Base-by-base conservation (phyloP, 2,113 vertebrate genomes). In the Aphyosemion australe region DNA sequence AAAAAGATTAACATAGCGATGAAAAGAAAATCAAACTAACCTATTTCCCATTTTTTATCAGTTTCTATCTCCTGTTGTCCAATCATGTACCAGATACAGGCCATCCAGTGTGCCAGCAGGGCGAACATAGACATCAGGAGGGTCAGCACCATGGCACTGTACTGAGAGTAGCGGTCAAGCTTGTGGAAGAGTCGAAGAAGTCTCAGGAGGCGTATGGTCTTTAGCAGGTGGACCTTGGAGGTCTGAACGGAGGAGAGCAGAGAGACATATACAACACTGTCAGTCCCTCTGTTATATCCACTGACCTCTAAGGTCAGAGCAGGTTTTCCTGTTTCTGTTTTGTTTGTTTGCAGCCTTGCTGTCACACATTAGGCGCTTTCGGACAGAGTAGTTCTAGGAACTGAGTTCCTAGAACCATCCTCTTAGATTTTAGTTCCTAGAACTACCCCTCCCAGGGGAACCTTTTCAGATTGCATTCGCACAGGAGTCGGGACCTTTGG, bases 101-200 rank as follows among this genome's bases (percentile, higher is more conserved):
- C 95, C 95, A 97, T 94, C 95, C 95, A 97, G 88, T 97, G 95
- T 0, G 95, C 95, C 72, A 97, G 91, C 74, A 97, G 92, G 1
- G 94, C 95, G 0, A 97, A 97, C 92, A 95, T 93, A 70, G 94
- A 96, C 95, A 95, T 97, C n/a, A 97, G 93, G 19, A 97, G 89
- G 0, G 95, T 96, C 18, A 97, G 93, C 73, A 97, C 95, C 94
- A 96, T 93, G 74, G 95, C 93, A 1, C 95, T 96, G 92, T 97
- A 95, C 89, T 97, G 95, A 1, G 95, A 97, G 90, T 96, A 96
- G 8, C 95, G 93, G 65, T 97, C 95, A 83, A 97, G 87, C 84
- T 95, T 97, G 90, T 97, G 95, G 34, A 97, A 93, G 65, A 97
- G 91, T 11, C 95, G 93, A 71, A 97, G 91, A 67, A 97, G 91